Conservation (phyloP, 2,113 vertebrate species). For the Plectropomus leopardus region DNA sequence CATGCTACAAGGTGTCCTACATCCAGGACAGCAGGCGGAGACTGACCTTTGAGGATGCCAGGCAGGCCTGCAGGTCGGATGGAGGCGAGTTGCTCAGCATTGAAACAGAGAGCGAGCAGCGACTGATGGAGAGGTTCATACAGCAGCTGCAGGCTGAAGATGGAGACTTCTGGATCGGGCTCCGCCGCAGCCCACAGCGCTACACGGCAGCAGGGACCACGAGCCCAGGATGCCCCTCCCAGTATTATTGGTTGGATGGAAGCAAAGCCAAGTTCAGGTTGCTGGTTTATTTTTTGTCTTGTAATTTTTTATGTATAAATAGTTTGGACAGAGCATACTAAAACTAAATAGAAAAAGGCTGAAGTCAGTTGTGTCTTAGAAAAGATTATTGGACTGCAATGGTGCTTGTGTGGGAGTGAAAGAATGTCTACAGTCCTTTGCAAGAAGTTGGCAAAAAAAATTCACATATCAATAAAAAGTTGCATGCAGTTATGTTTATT, state of each 20-base stretch:
- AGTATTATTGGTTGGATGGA: conserved; percentile 92
- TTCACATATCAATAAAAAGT: neutral
- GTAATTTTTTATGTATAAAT: neutral
- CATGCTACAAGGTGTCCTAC: conserved; percentile 94
- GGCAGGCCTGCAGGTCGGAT: conserved; percentile 85
- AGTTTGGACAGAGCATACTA: neutral
- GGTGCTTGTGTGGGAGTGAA: conserved; percentile 15
- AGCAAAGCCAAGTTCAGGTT: conserved; percentile 90
- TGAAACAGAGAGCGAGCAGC: conserved; percentile 91
- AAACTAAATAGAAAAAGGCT: conserved; percentile 6
- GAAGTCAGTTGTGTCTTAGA: conserved; percentile 9
- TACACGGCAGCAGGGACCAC: conserved; percentile 66
- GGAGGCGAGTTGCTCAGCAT: conserved; percentile 92
- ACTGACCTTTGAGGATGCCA: conserved; percentile 88
- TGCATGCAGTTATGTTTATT: neutral
- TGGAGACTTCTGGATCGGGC: conserved; percentile 96
- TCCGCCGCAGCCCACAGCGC: conserved; percentile 82
- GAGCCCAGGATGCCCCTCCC: conserved; percentile 83
- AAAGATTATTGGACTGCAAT: conserved; percentile 26
- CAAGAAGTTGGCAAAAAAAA: conserved; percentile 4
- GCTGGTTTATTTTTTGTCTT: conserved; percentile 18
- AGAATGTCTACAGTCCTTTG: conserved; percentile 16
- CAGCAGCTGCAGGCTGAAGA: conserved; percentile 85
- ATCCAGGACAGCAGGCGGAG: conserved; percentile 88
- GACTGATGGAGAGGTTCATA: conserved; percentile 89